Percentiles rank a stretch among this genome's conserved stretches.
Conservation (phyloP, 2,113 vertebrate genomes). For the Pseudorasbora parva region DNA sequence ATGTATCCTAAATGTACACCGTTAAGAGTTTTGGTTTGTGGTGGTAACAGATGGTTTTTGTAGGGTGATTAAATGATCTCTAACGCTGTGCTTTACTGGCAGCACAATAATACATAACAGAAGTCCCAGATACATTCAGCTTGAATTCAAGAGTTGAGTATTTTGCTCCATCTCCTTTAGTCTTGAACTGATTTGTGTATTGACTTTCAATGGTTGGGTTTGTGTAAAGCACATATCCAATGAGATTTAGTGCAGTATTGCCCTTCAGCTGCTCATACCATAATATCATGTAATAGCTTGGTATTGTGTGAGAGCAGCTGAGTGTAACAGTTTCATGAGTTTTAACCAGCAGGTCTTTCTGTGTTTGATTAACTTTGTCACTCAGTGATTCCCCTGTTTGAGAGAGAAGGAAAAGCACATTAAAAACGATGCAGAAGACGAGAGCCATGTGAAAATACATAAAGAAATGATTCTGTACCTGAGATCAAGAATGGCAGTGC, state of each 20-base stretch:
- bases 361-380: constrained; percentile 46
- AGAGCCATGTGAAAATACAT: neutral
- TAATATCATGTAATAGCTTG: constrained; percentile 31
- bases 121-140: constrained; percentile 11
- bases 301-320: constrained; percentile 43
- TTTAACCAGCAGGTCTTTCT: neutral
- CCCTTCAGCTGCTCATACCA: constrained; percentile 49
- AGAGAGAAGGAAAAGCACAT: neutral
- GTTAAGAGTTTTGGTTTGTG: neutral
- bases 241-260: constrained; percentile 45
- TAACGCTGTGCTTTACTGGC: constrained; percentile 45
- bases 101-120: constrained; percentile 52
- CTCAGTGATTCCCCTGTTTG: constrained; percentile 9
- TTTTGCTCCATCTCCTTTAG: constrained; percentile 44
- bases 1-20: too few species aligned
- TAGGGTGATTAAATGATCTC: neutral
- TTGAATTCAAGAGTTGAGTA: constrained; percentile 34
- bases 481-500: neutral
- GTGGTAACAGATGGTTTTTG: constrained; percentile 33
- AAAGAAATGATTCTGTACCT: neutral
- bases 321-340: constrained; percentile 1
- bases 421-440: neutral
- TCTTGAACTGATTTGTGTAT: constrained; percentile 12
- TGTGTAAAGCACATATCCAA: constrained; percentile 33
- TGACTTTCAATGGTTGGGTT: neutral